Conservation (phyloP, 1,140 invertebrate species). For the Saccostrea echinata region DNA sequence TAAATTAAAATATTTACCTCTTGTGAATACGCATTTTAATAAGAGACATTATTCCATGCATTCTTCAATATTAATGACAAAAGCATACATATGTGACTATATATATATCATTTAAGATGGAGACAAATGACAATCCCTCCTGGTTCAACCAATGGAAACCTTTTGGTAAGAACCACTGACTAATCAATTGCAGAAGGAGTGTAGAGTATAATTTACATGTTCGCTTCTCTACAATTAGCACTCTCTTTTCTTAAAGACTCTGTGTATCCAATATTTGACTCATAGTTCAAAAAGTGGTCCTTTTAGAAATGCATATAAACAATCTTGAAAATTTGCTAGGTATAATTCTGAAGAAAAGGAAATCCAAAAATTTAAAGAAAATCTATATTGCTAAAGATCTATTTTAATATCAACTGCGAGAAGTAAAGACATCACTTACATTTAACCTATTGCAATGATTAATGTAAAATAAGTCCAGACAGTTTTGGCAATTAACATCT, state of each 20-base stretch:
- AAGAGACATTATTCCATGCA: neutral
- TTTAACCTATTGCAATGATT: too few relatives aligned
- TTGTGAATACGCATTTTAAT: neutral
- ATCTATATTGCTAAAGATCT: too few relatives aligned
- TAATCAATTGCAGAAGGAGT: neutral
- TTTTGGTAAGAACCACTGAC: neutral
- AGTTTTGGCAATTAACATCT: too few relatives aligned
- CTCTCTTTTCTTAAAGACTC: neutral
- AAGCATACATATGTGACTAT: neutral
- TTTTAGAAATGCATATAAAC: too few relatives aligned
- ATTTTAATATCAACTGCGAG: too few relatives aligned
- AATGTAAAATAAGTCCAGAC: too few relatives aligned
- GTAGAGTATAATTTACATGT: neutral
- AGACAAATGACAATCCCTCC: neutral
- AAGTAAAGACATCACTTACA: too few relatives aligned
- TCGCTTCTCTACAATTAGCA: neutral
- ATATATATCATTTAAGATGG: conserved; percentile 5
- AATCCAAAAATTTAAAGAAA: too few relatives aligned
- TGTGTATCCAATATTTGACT: neutral
- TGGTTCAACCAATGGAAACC: neutral
- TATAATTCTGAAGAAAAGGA: too few relatives aligned
- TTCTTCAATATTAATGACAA: conserved; percentile 14
- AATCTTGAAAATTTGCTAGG: too few relatives aligned
- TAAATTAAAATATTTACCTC: neutral
- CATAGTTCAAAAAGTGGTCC: too few relatives aligned